phyloP scores from a whole-genome alignment of 2,888 invertebrate genomes.

The Sphinx pinastri region DNA sequence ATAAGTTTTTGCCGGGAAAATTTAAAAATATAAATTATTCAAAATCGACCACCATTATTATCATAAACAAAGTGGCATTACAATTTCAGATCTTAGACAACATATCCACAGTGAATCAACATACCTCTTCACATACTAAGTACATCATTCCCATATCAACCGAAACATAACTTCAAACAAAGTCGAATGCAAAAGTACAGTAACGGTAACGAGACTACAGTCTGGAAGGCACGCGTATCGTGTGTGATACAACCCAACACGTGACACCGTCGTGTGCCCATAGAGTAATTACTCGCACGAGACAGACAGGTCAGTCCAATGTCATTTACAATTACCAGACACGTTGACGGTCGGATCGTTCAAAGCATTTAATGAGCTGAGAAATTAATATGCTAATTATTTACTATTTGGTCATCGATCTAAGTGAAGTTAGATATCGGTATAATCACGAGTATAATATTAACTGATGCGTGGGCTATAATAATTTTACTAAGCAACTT shows the following conservation, averaged over 20 bases:
- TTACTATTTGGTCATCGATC: too few relatives aligned
- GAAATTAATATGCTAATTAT: background rate
- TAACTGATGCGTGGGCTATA: background rate
- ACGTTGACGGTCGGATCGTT: slow-evolving; percentile 6
- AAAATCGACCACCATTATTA: too few relatives aligned
- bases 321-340: slow-evolving; percentile 1
- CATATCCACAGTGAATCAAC: too few relatives aligned
- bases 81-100: too few relatives aligned
- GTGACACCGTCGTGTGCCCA: slow-evolving; percentile 49
- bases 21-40: too few relatives aligned
- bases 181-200: slow-evolving; percentile 20
- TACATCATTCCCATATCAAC: background rate
- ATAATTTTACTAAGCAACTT: background rate
- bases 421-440: background rate
- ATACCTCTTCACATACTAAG: background rate
- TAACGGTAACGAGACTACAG: slow-evolving; percentile 23
- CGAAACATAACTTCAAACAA: background rate
- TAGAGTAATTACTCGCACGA: slow-evolving; percentile 42
- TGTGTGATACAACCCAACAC: slow-evolving; percentile 56
- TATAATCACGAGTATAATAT: background rate
- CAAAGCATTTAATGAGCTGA: slow-evolving; percentile 1
- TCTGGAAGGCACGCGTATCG: slow-evolving; percentile 50
- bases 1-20: too few relatives aligned
- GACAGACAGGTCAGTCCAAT: slow-evolving; percentile 38
- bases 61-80: too few relatives aligned